Conservation (phyloP, 2,797 vertebrate species). For the Acipenser ruthenus region DNA sequence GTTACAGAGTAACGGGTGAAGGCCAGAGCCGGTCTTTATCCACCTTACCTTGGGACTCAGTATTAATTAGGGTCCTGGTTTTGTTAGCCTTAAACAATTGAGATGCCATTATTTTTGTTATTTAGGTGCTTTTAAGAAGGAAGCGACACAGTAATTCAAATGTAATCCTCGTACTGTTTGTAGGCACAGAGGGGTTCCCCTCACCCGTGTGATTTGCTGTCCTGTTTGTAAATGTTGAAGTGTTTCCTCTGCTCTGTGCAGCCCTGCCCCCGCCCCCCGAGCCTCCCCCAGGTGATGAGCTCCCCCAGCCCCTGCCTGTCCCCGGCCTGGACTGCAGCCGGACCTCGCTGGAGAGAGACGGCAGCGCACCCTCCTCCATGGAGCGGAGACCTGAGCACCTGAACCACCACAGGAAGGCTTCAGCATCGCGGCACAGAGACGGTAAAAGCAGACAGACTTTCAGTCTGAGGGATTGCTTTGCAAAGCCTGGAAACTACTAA, state of each 20-base stretch:
- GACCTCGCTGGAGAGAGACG: slow-evolving; percentile 51
- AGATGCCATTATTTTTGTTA: too few relatives aligned
- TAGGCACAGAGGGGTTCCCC: too few relatives aligned
- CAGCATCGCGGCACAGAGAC: slow-evolving; percentile 51
- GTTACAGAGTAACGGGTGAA: too few relatives aligned
- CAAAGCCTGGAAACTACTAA: too few relatives aligned
- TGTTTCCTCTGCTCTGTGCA: slow-evolving; percentile 28
- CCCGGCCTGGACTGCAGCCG: slow-evolving; percentile 40
- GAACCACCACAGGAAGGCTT: slow-evolving; percentile 51
- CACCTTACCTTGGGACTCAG: too few relatives aligned
- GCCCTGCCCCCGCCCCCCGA: slow-evolving; percentile 86
- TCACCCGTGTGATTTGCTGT: too few relatives aligned
- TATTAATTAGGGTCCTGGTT: too few relatives aligned
- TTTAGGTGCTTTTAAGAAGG: too few relatives aligned
- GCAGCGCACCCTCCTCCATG: slow-evolving; percentile 45
- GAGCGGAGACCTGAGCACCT: slow-evolving; percentile 59
- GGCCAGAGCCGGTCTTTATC: too few relatives aligned
- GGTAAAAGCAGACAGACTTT: slow-evolving; percentile 46
- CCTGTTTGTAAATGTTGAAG: too few relatives aligned
- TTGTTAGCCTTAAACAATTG: too few relatives aligned
- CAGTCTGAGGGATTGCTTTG: too few relatives aligned
- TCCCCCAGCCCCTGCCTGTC: slow-evolving; percentile 32
- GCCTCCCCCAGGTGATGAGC: slow-evolving; percentile 72
- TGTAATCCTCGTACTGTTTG: background rate
- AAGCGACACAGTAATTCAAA: background rate